A percentile compares a stretch with the other conserved stretches of the same genome.
These are phyloP conservation scores for Pungitius pungitius DNA, from an alignment of 2,113 vertebrate genomes.

Conservation along the genomic window DNA sequence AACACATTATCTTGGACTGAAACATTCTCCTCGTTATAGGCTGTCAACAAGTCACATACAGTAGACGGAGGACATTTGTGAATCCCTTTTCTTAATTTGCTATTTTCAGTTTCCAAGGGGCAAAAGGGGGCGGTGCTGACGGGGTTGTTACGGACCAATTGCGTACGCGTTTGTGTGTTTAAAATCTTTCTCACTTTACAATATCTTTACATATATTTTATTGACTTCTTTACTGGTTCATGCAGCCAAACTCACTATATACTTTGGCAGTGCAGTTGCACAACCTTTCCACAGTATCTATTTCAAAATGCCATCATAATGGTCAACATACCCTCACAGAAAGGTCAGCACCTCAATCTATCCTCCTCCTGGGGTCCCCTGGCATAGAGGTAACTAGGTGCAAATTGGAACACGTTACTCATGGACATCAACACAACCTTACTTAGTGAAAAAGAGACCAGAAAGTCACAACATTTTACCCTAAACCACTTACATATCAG, in stretches of 20 bases:
- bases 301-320: constrained; percentile 79
- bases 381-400: constrained; percentile 62
- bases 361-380: constrained; percentile 59
- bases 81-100: constrained; percentile 10
- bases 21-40: constrained; percentile 15
- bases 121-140: no score
- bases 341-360: constrained; percentile 80
- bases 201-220: not conserved
- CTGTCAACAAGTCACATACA: constrained; percentile 11
- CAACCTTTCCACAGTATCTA: constrained; percentile 70
- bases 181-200: not conserved
- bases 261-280: constrained; percentile 52
- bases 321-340: constrained; percentile 78
- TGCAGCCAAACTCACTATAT: constrained; percentile 5
- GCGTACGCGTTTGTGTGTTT: no score
- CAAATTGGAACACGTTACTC: constrained; percentile 69
- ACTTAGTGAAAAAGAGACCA: not conserved
- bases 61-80: not conserved
- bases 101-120: not conserved
- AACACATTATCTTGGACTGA: not conserved
- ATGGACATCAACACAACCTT: constrained; percentile 25
- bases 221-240: constrained; percentile 1
- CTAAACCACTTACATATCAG: not conserved
- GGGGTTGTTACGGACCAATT: no score
- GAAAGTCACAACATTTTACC: constrained; percentile 4